Evolutionary conservation across 2,113 vertebrate species (phyloP).

Genomic region (Tragulus kanchil): DNA sequence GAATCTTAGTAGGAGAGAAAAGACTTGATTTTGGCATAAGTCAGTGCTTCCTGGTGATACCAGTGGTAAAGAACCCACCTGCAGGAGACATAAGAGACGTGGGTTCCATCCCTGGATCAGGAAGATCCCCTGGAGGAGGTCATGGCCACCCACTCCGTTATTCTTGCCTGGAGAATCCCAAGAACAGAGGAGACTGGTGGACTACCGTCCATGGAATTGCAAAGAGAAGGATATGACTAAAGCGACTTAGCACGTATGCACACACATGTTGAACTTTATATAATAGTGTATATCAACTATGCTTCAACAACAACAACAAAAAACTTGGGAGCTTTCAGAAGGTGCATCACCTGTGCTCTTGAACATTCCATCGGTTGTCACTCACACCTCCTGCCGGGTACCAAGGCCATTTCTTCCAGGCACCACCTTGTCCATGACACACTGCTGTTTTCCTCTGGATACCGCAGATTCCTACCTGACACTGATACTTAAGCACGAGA

Average conservation of each 20-base stretch:
- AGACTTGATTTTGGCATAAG: slow-evolving; percentile 1
- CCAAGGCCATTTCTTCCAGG: not conserved
- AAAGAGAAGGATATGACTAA: too few relatives aligned
- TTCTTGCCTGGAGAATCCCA: too few relatives aligned
- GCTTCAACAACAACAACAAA: not conserved
- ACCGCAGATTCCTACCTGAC: too few relatives aligned
- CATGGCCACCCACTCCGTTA: too few relatives aligned
- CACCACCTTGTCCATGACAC: too few relatives aligned
- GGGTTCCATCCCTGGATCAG: too few relatives aligned
- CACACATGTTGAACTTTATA: not conserved
- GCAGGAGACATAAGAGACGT: too few relatives aligned
- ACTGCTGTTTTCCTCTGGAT: not conserved
- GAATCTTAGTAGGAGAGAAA: slow-evolving; percentile 5
- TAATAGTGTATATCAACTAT: not conserved
- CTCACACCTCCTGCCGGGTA: not conserved
- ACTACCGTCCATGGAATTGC: too few relatives aligned
- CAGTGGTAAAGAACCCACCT: too few relatives aligned
- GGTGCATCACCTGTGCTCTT: not conserved
- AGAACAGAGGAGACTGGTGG: too few relatives aligned
- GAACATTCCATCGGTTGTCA: not conserved
- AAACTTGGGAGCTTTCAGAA: not conserved
- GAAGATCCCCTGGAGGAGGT: too few relatives aligned
- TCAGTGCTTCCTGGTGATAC: not conserved
- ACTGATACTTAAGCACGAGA: not conserved
- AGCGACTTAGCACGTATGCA: too few relatives aligned